Evolutionary conservation across 2,888 invertebrate species (phyloP).

Genomic region (Drosophila conformis): DNA sequence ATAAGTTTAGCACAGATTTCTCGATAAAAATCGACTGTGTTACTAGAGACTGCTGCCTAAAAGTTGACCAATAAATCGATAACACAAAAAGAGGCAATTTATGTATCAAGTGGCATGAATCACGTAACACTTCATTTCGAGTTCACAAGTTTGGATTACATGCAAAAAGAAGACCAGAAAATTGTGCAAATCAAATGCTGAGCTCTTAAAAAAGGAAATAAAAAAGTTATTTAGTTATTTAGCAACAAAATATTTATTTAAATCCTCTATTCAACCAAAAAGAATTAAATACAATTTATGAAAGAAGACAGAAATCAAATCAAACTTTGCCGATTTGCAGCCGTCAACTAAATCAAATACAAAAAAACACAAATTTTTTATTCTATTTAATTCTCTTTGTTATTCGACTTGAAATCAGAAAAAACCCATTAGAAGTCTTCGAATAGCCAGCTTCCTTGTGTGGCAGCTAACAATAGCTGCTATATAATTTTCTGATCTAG

Average conservation of each 20-base stretch:
- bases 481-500: neutral
- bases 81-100: neutral
- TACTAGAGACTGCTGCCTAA: neutral
- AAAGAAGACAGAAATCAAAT: neutral
- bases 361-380: neutral
- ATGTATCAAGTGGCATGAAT: neutral
- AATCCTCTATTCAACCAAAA: neutral
- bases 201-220: neutral
- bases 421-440: neutral
- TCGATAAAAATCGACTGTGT: neutral
- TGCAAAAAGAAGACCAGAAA: neutral
- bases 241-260: neutral
- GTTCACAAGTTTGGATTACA: neutral
- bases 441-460: neutral
- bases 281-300: neutral
- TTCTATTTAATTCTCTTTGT: neutral
- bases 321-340: neutral
- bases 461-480: neutral
- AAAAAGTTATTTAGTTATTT: neutral
- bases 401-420: neutral
- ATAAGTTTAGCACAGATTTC: neutral
- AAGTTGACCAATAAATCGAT: neutral
- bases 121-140: neutral
- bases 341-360: neutral
- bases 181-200: neutral